Percentiles rank a stretch among this genome's conserved stretches.
These are phyloP conservation scores for Acomys russatus DNA, from an alignment of 2,797 vertebrate species.

Conservation along the genomic window DNA sequence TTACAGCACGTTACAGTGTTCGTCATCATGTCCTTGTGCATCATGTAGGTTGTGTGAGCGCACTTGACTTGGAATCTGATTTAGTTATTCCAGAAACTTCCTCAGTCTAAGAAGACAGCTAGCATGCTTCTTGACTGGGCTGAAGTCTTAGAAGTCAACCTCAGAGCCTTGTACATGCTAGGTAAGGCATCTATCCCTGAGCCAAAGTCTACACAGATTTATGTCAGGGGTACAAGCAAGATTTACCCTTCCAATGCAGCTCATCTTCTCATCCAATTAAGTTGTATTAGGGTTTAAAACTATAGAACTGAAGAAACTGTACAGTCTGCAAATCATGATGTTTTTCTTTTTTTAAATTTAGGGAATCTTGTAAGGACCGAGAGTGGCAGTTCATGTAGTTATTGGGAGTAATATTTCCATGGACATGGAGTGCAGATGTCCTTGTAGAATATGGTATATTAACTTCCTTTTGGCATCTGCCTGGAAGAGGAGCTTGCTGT, in stretches of 20 bases:
- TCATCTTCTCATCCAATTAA: not conserved
- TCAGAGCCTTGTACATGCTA: not conserved
- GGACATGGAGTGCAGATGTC: not conserved
- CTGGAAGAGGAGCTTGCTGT: not conserved
- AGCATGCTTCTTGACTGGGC: not conserved
- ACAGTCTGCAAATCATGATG: not conserved
- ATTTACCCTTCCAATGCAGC: not conserved
- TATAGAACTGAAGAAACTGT: not conserved
- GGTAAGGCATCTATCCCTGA: not conserved
- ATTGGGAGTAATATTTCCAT: not conserved
- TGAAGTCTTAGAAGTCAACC: not conserved
- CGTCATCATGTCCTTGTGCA: too few species aligned
- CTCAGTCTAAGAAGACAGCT: not conserved
- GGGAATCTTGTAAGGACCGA: not conserved
- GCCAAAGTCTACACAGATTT: not conserved
- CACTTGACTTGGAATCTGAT: too few species aligned
- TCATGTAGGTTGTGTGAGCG: too few species aligned
- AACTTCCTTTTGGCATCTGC: not conserved
- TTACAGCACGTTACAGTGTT: too few species aligned
- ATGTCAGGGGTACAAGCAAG: not conserved
- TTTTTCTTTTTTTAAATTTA: not conserved
- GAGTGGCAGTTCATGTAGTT: not conserved
- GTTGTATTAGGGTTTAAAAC: not conserved
- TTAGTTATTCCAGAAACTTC: too few species aligned
- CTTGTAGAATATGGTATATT: not conserved